Conservation (phyloP, 2,113 vertebrate species). For the Sebastes schlegelii region DNA sequence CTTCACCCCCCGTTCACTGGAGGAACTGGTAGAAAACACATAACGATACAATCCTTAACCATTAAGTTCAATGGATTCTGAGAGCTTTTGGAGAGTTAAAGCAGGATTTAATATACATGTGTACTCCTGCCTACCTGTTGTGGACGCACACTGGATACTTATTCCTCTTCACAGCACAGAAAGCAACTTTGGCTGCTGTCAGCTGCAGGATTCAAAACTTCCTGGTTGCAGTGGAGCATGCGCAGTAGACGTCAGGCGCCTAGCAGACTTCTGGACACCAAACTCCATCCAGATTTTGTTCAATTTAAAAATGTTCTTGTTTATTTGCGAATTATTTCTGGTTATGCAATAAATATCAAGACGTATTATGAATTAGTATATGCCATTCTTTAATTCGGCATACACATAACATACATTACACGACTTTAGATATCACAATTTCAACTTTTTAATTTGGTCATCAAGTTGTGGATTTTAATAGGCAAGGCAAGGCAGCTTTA, state of each 20-base stretch:
- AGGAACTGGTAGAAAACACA: background rate
- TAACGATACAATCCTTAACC: too few species aligned
- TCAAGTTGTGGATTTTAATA: background rate
- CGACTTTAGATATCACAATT: background rate
- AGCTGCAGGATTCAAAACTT: constrained; percentile 51
- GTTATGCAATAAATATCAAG: accelerated
- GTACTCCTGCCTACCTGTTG: background rate
- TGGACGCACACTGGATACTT: background rate
- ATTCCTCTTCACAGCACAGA: background rate
- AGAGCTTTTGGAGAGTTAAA: background rate
- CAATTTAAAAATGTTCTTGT: background rate
- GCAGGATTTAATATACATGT: background rate
- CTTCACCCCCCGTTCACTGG: background rate
- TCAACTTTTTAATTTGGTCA: background rate
- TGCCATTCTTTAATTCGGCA: background rate
- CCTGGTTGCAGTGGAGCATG: constrained; percentile 52
- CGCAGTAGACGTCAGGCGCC: constrained; percentile 23
- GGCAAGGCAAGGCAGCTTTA: too few species aligned
- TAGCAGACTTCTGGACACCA: too few species aligned
- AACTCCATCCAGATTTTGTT: accelerated
- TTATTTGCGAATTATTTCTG: accelerated
- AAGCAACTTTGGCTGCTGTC: background rate
- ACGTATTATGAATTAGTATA: accelerated
- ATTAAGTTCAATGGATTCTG: accelerated
- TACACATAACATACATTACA: background rate